These are phyloP conservation scores for Tauraco erythrolophus DNA, from an alignment of 2,113 vertebrate genomes.

Conservation along the genomic window DNA sequence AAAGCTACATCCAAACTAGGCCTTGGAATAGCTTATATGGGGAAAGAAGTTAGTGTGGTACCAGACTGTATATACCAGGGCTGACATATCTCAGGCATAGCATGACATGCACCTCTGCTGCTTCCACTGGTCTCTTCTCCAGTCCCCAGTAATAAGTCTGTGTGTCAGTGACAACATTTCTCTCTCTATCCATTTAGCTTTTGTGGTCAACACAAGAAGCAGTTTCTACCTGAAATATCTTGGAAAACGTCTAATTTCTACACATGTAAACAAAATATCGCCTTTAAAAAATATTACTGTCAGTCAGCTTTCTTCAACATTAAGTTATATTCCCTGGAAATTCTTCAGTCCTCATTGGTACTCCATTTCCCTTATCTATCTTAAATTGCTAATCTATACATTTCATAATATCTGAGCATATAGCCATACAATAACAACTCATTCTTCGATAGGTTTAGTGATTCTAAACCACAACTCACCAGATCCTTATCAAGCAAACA, in stretches of 20 bases:
- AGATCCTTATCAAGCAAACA: neutral
- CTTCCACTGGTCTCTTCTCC: neutral
- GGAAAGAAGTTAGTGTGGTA: neutral
- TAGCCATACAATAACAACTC: neutral
- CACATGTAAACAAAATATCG: rapidly evolving
- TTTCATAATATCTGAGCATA: neutral
- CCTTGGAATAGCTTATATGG: neutral
- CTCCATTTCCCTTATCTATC: neutral
- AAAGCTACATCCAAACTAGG: neutral
- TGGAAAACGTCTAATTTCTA: neutral
- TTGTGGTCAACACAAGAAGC: neutral
- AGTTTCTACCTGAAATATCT: neutral
- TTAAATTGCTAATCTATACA: neutral
- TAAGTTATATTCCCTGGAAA: neutral
- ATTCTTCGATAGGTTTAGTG: neutral
- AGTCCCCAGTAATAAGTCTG: neutral
- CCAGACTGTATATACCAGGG: neutral
- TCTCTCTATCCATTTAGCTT: neutral
- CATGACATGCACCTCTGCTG: neutral
- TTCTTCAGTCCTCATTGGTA: neutral
- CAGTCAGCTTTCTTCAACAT: neutral
- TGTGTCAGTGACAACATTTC: neutral
- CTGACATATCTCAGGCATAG: neutral
- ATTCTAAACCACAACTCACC: neutral
- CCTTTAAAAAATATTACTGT: neutral